These are phyloP conservation scores for Bellardia bayeri DNA, from an alignment of 2,888 invertebrate species.

Conservation along the genomic window DNA sequence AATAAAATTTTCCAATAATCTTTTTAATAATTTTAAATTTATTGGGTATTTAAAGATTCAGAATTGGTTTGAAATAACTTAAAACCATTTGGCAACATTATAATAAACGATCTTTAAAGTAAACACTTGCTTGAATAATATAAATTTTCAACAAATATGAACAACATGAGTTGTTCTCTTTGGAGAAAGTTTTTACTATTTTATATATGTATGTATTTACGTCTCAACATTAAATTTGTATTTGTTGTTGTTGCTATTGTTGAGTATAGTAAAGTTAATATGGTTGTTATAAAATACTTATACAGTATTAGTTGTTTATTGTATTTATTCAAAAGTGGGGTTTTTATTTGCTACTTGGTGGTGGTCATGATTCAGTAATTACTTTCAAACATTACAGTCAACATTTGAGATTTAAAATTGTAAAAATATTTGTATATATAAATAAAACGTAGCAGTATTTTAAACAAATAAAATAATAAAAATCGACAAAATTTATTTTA, in stretches of 20 bases:
- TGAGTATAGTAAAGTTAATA: constrained; percentile 12
- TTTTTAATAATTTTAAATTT: no score
- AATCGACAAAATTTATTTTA: not conserved
- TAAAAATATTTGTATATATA: not conserved
- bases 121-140: constrained; percentile 62
- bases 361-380: constrained; percentile 72
- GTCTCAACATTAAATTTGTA: constrained; percentile 22
- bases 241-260: constrained; percentile 30
- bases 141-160: not conserved
- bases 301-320: constrained; percentile 37
- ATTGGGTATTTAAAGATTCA: no score
- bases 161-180: constrained; percentile 44
- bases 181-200: constrained; percentile 67
- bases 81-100: constrained; percentile 37
- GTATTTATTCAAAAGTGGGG: constrained; percentile 56
- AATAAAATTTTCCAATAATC: no score
- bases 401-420: constrained; percentile 37
- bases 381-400: constrained; percentile 68
- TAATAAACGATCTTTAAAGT: constrained; percentile 31
- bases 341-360: constrained; percentile 60
- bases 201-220: constrained; percentile 22
- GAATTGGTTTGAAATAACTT: not conserved
- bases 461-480: not conserved
- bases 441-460: constrained; percentile 51
- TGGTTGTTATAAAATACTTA: constrained; percentile 6